These are phyloP conservation scores for Andrena praecox DNA, from an alignment of 2,888 invertebrate genomes.

Conservation along the genomic window DNA sequence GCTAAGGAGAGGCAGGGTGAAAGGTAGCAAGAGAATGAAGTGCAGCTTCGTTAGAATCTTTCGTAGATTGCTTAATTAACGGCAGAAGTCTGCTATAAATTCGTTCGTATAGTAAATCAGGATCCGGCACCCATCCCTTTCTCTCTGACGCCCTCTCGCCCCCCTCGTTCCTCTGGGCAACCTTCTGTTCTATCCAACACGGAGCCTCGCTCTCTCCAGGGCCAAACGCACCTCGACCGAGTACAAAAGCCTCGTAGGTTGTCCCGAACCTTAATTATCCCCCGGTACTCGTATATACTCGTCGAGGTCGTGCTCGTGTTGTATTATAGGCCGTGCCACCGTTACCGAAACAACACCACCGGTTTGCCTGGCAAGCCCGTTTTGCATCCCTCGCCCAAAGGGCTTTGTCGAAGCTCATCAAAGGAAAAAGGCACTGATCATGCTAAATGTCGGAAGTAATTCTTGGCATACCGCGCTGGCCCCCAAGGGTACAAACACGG, in stretches of 20 bases:
- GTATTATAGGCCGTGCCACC: conserved; percentile 66
- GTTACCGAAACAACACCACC: conserved; percentile 63
- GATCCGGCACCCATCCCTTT: conserved; percentile 38
- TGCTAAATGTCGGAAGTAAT: conserved; percentile 38
- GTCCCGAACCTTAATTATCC: conserved; percentile 74
- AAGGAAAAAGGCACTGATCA: conserved; percentile 52
- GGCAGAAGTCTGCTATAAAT: conserved; percentile 68
- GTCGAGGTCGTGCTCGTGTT: conserved; percentile 60
- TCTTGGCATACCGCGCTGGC: conserved; percentile 23
- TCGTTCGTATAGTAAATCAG: conserved; percentile 66
- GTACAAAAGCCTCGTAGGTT: conserved; percentile 71
- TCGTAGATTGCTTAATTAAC: conserved; percentile 72
- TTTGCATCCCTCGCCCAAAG: conserved; percentile 49
- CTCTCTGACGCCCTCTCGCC: neutral
- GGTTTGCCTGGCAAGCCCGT: conserved; percentile 55
- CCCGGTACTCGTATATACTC: conserved; percentile 65
- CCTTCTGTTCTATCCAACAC: conserved; percentile 24
- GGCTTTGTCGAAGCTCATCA: conserved; percentile 40
- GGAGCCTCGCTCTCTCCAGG: conserved; percentile 26
- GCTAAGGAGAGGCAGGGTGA: neutral
- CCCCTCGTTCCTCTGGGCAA: conserved; percentile 2
- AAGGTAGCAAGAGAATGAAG: conserved; percentile 20
- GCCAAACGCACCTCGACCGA: conserved; percentile 57
- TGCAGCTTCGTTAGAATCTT: conserved; percentile 63
- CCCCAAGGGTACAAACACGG: neutral